Evolutionary conservation across 2,797 vertebrate genomes (phyloP), one percentile per base, ranked within the genome.

Genomic region (Eulemur mongoz): DNA sequence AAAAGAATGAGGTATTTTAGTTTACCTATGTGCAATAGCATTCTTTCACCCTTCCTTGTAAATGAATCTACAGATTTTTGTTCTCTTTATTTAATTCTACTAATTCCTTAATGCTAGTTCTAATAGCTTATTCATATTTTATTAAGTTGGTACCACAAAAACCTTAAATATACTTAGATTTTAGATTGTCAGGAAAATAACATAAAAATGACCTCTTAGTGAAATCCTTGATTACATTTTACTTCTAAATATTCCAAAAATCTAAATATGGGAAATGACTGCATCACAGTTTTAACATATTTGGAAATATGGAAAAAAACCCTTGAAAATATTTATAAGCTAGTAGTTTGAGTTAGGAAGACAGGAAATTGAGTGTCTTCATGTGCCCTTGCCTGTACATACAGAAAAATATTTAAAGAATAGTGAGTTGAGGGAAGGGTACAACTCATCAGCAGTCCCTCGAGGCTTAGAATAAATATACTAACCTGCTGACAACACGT

Each of bases 1-100:
- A 97, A 89, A 89, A 84, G 78, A 91, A 97, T 20, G 91, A 93
- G 11, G 48, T 48, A 43, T 94, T 95, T 93, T 43, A 88, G 95
- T 61, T 97, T 81, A 81, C 59, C 52, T 91, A 63, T 11, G 59
- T 75, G 59, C 1, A 95, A 93, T 2, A 95, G 35, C 11, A 87
- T 57, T 95, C 30, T 82, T 92, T 97, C 57, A 79, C 5, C 17
- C 32, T 94, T 83, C 22, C 38, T 81, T 27, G 23, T 45, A 91
- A 52, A 5, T 88, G 43, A 73, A 87, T 76, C 76, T 43, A 73
- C 0, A 79, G 2, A 88, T 75, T 81, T 78, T 76, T 93, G 7
- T 35, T 95, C 45, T 54, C 84, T 90, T 94, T 38, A 92, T 69
- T 95, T 69, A 91, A 84, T 73, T 86, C 40, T 76, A 75, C 10